phyloP scores from a whole-genome alignment of 2,113 vertebrate species.

The Dicentrarchus labrax region DNA sequence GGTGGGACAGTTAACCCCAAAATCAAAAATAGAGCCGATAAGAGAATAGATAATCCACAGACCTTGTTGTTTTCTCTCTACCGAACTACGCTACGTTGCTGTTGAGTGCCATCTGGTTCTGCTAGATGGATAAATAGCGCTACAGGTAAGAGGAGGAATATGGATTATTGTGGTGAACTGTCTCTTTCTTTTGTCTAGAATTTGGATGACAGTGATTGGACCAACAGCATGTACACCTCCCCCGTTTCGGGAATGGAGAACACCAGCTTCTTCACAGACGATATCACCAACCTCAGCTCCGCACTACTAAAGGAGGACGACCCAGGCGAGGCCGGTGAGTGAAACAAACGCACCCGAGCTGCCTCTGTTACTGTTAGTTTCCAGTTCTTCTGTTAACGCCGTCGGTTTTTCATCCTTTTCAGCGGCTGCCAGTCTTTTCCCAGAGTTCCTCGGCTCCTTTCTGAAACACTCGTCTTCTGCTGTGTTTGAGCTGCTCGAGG shows the following conservation, averaged over 20 bases:
- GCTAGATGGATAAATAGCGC: no score
- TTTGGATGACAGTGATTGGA: constrained; percentile 92
- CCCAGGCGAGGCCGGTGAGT: constrained; percentile 93
- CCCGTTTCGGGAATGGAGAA: constrained; percentile 86
- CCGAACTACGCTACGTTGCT: no score
- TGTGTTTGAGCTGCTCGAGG: constrained; percentile 93
- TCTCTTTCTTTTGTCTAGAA: constrained; percentile 67
- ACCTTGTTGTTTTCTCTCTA: no score
- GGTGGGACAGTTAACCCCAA: no score
- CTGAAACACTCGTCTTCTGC: constrained; percentile 92
- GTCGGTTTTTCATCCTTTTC: constrained; percentile 49
- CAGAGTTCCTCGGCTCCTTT: constrained; percentile 92
- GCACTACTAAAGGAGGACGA: constrained; percentile 94
- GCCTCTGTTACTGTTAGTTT: not conserved
- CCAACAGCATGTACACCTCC: constrained; percentile 82
- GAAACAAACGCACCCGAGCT: not conserved
- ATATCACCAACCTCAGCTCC: constrained; percentile 89
- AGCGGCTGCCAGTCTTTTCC: constrained; percentile 94
- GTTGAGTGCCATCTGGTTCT: no score
- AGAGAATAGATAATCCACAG: no score
- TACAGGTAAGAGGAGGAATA: no score
- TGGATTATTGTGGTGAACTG: no score
- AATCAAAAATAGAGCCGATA: no score
- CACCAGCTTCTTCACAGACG: constrained; percentile 86
- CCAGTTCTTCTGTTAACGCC: not conserved